Evolutionary conservation across 2,113 vertebrate genomes (phyloP), one percentile per base, ranked within the genome.

Genomic region (Nyctereutes procyonoides): DNA sequence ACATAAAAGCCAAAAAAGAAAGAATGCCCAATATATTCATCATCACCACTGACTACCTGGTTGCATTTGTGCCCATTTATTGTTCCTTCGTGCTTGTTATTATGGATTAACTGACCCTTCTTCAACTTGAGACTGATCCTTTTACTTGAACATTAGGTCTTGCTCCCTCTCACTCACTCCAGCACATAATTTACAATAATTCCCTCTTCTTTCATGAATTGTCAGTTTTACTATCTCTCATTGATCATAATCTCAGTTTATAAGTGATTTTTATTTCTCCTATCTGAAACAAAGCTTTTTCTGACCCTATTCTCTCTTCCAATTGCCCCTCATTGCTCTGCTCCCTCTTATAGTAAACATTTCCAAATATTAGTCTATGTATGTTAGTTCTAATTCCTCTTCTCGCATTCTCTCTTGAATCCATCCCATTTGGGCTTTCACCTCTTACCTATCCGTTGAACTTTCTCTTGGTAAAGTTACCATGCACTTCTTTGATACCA

Each of bases 241-340:
- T 94, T 82, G 84, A 85, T 76, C 4, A 83, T 30, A 90, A 30
- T 58, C 81, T 91, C 60, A n/a, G 28, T 95, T 88, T 86, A 62
- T 17, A 76, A 60, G 55, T 8, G 71, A 76, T 3, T 90, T 7
- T 65, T 65, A 0, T 60, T 90, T 69, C 16, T 63, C 4, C 12
- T 48, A 32, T 15, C 22, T 60, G 43, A 81, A 82, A 90, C 58
- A 90, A 62, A 95, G 8, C 14, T 26, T 71, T 63, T 90, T 63
- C 53, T 48, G 4, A 56, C 24, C 15, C 19, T 48, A n/a, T 10
- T 71, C 53, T 92, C 43, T 93, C 69, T 79, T 63, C 62, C 11
- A 65, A n/a, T 71, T 85, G 74, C 24, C 28, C 28, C 8, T 62
- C 8, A 71, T 63, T 53, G 88, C 17, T 69, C 88, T 14, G 3